Percentiles rank a stretch among this genome's conserved stretches.
These are phyloP conservation scores for Diplosoma virens DNA, from an alignment of 23 tunicate species.

Conservation along the genomic window DNA sequence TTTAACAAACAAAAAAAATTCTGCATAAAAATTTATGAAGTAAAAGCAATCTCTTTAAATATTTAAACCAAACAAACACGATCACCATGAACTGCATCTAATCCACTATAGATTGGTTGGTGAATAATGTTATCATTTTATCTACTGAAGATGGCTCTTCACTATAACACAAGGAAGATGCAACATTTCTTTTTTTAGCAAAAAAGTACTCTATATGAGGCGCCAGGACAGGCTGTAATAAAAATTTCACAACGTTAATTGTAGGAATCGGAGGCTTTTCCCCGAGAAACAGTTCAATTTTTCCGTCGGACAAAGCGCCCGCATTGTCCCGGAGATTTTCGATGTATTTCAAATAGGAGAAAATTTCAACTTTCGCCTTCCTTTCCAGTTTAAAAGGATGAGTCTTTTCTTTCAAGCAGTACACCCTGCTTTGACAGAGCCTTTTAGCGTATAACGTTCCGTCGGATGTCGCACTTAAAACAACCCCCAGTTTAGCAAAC, in stretches of 20 bases:
- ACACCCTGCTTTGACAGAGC: conserved; percentile 7
- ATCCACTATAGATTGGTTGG: neutral
- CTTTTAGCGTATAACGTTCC: conserved; percentile 2
- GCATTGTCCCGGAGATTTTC: neutral
- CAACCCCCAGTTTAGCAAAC: neutral
- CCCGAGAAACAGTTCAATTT: neutral
- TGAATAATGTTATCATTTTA: neutral
- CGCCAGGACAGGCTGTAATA: neutral
- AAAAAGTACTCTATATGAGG: neutral
- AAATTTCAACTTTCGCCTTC: neutral
- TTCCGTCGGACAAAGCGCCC: neutral
- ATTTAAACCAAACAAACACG: too few relatives aligned
- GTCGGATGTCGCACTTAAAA: neutral
- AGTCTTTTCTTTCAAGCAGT: neutral
- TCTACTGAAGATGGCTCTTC: neutral
- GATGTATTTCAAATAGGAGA: conserved; percentile 1
- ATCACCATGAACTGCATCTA: too few relatives aligned
- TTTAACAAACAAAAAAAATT: too few relatives aligned
- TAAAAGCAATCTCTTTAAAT: too few relatives aligned
- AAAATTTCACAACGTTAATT: neutral
- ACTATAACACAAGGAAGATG: conserved; percentile 1
- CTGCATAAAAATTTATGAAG: too few relatives aligned
- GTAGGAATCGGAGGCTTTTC: conserved; percentile 1
- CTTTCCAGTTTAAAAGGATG: neutral
- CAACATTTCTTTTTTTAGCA: neutral